phyloP scores from a whole-genome alignment of 2,113 vertebrate genomes.

The Plestiodon gilberti region DNA sequence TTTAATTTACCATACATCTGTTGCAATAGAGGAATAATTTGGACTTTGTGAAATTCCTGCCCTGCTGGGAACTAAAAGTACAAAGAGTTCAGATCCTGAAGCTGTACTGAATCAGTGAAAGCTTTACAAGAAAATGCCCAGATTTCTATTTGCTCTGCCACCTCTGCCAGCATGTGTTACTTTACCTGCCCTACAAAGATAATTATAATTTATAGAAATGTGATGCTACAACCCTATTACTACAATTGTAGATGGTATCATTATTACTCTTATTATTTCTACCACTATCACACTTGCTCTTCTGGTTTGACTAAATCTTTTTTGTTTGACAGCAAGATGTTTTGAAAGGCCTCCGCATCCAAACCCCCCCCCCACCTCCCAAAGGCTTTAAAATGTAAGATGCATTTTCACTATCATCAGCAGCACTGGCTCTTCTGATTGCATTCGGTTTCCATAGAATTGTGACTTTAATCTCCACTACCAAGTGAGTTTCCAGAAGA shows the following conservation, averaged over 20 bases:
- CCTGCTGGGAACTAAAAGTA: neutral
- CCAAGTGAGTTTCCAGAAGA: neutral
- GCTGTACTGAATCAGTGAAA: neutral
- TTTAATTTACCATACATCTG: neutral
- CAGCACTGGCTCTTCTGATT: neutral
- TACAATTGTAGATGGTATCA: neutral
- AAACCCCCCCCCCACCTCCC: neutral
- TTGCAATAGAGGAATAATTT: neutral
- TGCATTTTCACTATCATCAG: constrained; percentile 8
- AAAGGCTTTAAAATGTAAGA: constrained; percentile 7
- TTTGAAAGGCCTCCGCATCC: neutral
- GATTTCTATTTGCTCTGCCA: neutral
- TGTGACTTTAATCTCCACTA: constrained; percentile 11
- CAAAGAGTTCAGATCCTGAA: neutral
- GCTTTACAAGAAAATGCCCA: neutral
- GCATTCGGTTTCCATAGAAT: constrained; percentile 9
- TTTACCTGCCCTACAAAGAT: neutral
- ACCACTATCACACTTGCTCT: neutral
- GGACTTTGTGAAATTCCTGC: neutral
- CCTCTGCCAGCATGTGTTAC: neutral
- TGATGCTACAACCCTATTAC: neutral
- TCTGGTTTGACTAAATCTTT: neutral
- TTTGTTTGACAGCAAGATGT: neutral
- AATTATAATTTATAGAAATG: neutral
- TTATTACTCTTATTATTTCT: neutral